phyloP scores from a whole-genome alignment of 2,113 vertebrate species.

The Pomatorhinus ruficollis region DNA sequence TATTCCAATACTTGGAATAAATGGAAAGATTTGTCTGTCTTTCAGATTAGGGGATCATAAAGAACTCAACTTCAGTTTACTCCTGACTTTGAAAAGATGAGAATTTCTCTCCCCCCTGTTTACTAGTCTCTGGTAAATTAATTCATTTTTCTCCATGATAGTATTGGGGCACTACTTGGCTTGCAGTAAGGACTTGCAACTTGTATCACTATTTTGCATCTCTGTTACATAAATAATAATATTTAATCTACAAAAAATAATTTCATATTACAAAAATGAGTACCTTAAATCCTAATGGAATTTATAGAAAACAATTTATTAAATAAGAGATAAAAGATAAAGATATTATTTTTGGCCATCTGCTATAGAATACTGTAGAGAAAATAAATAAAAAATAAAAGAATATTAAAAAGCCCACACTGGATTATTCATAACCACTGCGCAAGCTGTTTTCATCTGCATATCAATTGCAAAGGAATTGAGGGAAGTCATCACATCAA shows the following conservation, averaged over 20 bases:
- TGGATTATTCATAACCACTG: background rate
- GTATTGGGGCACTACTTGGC: background rate
- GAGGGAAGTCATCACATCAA: background rate
- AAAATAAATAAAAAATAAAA: background rate
- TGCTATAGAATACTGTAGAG: background rate
- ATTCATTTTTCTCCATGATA: background rate
- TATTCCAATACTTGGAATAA: background rate
- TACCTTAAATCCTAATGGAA: slow-evolving; percentile 32
- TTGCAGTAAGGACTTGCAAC: background rate
- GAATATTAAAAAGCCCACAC: background rate
- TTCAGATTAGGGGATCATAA: background rate
- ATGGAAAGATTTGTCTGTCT: background rate
- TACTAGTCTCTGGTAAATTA: background rate
- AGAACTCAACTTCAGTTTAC: background rate
- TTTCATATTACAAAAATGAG: background rate
- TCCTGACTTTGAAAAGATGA: background rate
- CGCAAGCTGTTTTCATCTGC: background rate
- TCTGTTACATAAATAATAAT: background rate
- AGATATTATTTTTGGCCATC: slow-evolving; percentile 6
- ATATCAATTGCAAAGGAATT: background rate
- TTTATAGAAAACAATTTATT: slow-evolving; percentile 28
- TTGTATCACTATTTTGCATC: background rate
- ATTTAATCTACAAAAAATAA: background rate
- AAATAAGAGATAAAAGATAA: slow-evolving; percentile 21
- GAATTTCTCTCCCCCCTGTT: background rate